Conservation (phyloP, 1,140 invertebrate species). For the Scaptomyza montana region DNA sequence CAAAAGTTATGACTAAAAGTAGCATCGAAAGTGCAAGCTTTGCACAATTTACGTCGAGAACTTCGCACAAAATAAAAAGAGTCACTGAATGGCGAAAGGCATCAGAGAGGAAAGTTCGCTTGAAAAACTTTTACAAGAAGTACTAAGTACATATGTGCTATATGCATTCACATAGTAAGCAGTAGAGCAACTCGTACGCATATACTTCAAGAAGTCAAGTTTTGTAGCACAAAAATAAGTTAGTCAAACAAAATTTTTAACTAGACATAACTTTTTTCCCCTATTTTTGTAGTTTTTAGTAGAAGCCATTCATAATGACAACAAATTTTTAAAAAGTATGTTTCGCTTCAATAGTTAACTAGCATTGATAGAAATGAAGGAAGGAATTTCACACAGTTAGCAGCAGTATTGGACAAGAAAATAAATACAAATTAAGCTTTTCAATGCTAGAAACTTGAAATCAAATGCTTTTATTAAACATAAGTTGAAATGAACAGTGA, state of each 20-base stretch:
- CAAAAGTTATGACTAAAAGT: conserved; percentile 30
- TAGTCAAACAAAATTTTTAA: conserved; percentile 24
- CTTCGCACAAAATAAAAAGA: conserved; percentile 20
- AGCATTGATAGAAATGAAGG: background rate
- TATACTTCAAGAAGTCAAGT: conserved; percentile 28
- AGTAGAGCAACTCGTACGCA: conserved; percentile 6
- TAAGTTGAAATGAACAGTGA: background rate
- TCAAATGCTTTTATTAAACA: too few species aligned
- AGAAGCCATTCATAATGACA: background rate
- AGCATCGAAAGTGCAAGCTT: conserved; percentile 23
- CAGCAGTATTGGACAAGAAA: too few species aligned
- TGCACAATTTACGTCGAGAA: conserved; percentile 5
- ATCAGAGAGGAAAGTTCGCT: conserved; percentile 28
- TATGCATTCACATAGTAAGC: conserved; percentile 15
- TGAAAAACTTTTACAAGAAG: conserved; percentile 37
- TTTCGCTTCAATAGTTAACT: background rate
- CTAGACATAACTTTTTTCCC: conserved; percentile 20
- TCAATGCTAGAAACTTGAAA: background rate
- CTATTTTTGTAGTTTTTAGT: background rate
- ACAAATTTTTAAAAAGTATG: background rate
- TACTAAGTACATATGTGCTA: conserved; percentile 42
- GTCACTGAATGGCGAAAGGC: conserved; percentile 20
- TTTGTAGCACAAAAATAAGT: conserved; percentile 13
- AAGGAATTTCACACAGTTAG: too few species aligned
- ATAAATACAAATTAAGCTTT: background rate